These are phyloP conservation scores for Platysteira castanea DNA, from an alignment of 2,113 vertebrate genomes.

Conservation along the genomic window DNA sequence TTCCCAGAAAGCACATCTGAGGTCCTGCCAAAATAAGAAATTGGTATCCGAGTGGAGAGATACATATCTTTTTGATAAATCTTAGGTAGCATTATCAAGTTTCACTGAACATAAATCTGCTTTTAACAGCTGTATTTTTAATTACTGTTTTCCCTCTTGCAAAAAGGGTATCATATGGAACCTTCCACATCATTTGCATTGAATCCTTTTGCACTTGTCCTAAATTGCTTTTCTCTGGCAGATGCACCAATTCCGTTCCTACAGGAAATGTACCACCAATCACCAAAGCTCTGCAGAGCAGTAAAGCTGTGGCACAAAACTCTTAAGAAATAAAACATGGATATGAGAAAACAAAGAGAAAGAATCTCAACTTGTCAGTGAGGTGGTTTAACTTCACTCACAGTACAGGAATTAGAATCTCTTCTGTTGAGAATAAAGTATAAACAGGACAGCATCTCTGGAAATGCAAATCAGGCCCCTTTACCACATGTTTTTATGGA, in stretches of 20 bases:
- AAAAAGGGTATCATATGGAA: neutral
- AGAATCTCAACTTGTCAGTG: neutral
- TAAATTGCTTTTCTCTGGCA: neutral
- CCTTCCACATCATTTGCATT: neutral
- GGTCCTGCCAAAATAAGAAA: neutral
- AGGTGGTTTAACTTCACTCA: neutral
- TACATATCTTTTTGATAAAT: rapidly evolving
- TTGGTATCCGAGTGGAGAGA: neutral
- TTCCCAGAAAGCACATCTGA: neutral
- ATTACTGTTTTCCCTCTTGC: neutral
- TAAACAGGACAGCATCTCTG: neutral
- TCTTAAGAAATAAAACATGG: neutral
- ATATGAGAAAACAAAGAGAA: neutral
- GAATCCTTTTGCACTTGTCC: neutral
- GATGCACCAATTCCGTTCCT: neutral
- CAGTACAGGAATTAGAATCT: neutral
- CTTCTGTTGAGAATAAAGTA: neutral
- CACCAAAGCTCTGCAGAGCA: neutral
- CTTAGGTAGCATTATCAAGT: neutral
- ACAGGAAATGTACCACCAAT: neutral
- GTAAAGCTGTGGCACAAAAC: neutral
- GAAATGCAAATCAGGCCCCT: neutral
- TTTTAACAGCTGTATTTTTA: neutral
- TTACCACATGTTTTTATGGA: neutral
- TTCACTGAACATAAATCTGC: neutral